phyloP scores from a whole-genome alignment of 37 sponge, comb jelly and placozoan genomes.

The Diacarnus erythraeanus region DNA sequence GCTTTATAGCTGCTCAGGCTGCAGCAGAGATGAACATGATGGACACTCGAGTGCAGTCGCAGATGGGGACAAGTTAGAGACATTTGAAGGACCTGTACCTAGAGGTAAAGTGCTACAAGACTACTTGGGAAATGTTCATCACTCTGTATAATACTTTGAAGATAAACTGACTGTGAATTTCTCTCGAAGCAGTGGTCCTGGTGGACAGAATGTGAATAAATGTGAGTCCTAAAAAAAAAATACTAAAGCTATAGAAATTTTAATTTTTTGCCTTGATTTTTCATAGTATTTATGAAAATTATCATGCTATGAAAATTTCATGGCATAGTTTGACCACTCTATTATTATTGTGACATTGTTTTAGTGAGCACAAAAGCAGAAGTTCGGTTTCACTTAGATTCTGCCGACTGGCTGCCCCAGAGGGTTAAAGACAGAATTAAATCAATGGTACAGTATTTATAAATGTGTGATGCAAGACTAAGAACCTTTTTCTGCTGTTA shows the following conservation, averaged over 20 bases:
- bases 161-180: conserved; percentile 71
- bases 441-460: conserved; percentile 37
- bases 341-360: neutral
- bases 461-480: neutral
- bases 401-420: conserved; percentile 86
- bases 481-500: neutral
- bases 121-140: no score
- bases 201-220: conserved; percentile 97
- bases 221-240: conserved; percentile 35
- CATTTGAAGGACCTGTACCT: conserved; percentile 45
- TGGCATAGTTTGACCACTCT: neutral
- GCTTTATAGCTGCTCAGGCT: no score
- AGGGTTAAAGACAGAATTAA: conserved; percentile 70
- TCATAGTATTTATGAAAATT: neutral
- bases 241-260: neutral
- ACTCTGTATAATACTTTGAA: conserved; percentile 4
- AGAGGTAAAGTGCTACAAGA: conserved; percentile 57
- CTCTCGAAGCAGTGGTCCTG: conserved; percentile 86
- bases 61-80: conserved; percentile 14
- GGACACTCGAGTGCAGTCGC: conserved; percentile 8
- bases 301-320: neutral
- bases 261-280: neutral
- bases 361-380: conserved; percentile 89
- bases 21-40: no score
- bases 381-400: conserved; percentile 72